Evolutionary conservation across 2,888 invertebrate species (phyloP).

Genomic region (Rhynchonema sp.): DNA sequence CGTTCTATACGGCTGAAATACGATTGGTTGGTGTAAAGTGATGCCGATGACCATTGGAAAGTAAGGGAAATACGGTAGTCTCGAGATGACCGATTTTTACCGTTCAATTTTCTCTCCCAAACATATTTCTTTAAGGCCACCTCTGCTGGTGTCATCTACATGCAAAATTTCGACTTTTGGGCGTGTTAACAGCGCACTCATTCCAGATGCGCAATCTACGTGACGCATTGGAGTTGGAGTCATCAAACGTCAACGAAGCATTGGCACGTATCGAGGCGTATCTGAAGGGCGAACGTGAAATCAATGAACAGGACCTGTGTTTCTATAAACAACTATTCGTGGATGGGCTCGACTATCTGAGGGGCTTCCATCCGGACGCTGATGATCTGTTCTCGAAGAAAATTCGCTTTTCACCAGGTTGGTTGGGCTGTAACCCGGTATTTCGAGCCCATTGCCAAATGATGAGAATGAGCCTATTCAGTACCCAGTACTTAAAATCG

Average conservation of each 20-base stretch:
- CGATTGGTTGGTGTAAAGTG: slow-evolving; percentile 42
- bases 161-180: too few species aligned
- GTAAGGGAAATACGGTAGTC: not conserved
- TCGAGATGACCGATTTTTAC: too few species aligned
- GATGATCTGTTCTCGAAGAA: slow-evolving; percentile 30
- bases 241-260: slow-evolving; percentile 81
- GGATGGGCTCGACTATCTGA: slow-evolving; percentile 79
- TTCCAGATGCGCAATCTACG: slow-evolving; percentile 48
- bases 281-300: slow-evolving; percentile 19
- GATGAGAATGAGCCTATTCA: too few species aligned
- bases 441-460: slow-evolving; percentile 12
- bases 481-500: too few species aligned
- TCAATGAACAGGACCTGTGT: slow-evolving; percentile 64
- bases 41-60: not conserved
- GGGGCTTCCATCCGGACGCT: slow-evolving; percentile 52
- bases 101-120: too few species aligned
- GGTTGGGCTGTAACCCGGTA: slow-evolving; percentile 73
- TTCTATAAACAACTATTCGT: slow-evolving; percentile 87
- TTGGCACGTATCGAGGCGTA: slow-evolving; percentile 72
- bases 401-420: slow-evolving; percentile 50
- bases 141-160: too few species aligned
- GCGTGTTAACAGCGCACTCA: too few species aligned
- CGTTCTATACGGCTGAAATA: slow-evolving; percentile 68
- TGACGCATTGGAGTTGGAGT: slow-evolving; percentile 80
- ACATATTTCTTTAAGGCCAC: too few species aligned